phyloP scores from a whole-genome alignment of 1,140 invertebrate species.

The Ctenoplectra terminalis region DNA sequence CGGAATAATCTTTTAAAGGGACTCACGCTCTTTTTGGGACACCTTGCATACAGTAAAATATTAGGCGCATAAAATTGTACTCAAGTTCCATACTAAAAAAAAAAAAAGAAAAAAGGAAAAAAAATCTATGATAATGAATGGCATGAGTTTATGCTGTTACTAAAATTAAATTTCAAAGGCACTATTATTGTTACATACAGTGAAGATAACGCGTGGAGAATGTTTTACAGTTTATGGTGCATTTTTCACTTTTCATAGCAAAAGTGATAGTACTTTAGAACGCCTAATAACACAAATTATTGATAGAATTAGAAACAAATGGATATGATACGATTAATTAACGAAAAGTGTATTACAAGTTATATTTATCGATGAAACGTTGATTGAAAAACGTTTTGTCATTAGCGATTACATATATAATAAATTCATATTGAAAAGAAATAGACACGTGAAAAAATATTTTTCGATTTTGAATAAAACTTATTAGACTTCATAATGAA shows the following conservation, averaged over 20 bases:
- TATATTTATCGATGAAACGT: conserved; percentile 11
- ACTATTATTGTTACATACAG: not conserved
- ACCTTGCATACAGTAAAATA: not conserved
- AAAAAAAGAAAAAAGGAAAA: not conserved
- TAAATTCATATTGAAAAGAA: conserved; percentile 28
- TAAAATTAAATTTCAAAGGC: not conserved
- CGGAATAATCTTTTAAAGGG: no score
- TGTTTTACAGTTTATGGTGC: not conserved
- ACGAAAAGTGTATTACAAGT: not conserved
- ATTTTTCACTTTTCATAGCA: conserved; percentile 19
- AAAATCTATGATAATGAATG: not conserved
- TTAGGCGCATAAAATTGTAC: not conserved
- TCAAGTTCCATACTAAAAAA: not conserved
- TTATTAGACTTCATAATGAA: conserved; percentile 23
- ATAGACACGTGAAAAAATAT: conserved; percentile 5
- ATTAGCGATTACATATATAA: not conserved
- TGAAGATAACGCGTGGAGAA: not conserved
- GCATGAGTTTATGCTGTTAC: not conserved
- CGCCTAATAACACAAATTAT: not conserved
- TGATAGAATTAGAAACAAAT: not conserved
- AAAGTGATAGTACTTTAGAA: not conserved
- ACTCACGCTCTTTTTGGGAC: no score
- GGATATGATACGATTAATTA: not conserved
- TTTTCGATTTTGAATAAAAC: not conserved
- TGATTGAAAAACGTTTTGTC: not conserved